These are phyloP conservation scores for Ganaspis brasiliensis DNA, from an alignment of 2,888 invertebrate genomes.

Conservation along the genomic window DNA sequence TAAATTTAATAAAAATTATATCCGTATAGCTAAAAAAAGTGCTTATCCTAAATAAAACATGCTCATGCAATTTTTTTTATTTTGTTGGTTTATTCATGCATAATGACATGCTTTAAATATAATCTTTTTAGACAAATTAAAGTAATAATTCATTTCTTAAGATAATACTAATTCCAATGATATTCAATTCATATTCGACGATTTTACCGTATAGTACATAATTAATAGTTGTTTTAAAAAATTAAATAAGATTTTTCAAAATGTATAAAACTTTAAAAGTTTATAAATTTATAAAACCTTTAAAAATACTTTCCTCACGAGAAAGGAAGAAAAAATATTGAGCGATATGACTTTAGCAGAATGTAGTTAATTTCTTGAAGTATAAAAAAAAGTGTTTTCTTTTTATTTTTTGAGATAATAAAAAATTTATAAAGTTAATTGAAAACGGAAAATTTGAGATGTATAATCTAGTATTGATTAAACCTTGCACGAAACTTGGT, in stretches of 20 bases:
- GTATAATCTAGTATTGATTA: constrained; percentile 13
- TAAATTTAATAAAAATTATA: neutral
- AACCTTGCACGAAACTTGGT: constrained; percentile 39
- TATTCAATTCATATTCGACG: too few relatives aligned
- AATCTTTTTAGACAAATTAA: neutral
- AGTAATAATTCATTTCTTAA: constrained; percentile 1
- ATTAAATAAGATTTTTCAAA: too few relatives aligned
- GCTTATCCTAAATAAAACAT: constrained; percentile 61
- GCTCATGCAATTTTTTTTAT: constrained; percentile 69
- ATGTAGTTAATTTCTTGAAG: too few relatives aligned
- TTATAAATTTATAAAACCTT: too few relatives aligned
- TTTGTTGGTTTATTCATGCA: constrained; percentile 67
- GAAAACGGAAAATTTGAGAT: constrained; percentile 14
- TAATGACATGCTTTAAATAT: constrained; percentile 48
- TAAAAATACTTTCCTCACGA: too few relatives aligned
- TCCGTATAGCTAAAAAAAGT: neutral
- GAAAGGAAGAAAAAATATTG: too few relatives aligned
- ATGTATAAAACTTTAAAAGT: too few relatives aligned
- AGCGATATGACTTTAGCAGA: too few relatives aligned
- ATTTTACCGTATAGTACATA: too few relatives aligned
- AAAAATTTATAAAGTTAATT: constrained; percentile 1
- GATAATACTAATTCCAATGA: too few relatives aligned
- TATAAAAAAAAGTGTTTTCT: neutral
- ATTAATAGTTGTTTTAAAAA: too few relatives aligned
- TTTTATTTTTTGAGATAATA: neutral